A percentile compares a stretch with the other conserved stretches of the same genome.
These are phyloP conservation scores for Perca flavescens DNA, from an alignment of 2,113 vertebrate genomes.

Conservation along the genomic window DNA sequence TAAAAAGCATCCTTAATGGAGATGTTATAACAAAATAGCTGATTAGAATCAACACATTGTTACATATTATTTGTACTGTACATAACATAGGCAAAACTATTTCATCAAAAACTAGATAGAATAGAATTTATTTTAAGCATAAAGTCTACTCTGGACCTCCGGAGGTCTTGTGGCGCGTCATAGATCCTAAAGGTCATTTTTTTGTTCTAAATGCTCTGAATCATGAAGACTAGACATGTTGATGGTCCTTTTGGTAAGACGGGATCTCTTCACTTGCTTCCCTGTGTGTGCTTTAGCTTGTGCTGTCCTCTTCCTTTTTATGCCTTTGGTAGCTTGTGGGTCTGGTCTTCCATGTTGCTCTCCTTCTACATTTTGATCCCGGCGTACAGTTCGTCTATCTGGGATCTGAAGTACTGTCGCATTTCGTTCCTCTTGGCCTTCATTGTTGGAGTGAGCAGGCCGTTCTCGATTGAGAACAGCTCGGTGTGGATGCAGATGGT, in stretches of 20 bases:
- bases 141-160: not conserved
- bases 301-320: not conserved
- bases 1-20: conserved; percentile 9
- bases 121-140: not conserved
- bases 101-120: not conserved
- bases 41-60: conserved; percentile 21
- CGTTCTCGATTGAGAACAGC: conserved; percentile 92
- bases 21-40: not conserved
- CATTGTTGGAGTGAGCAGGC: conserved; percentile 94
- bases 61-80: not conserved
- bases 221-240: not conserved
- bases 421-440: conserved; percentile 93
- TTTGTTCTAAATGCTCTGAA: conserved; percentile 20
- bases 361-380: conserved; percentile 85
- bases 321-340: not conserved
- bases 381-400: conserved; percentile 92
- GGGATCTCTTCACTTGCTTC: conserved; percentile 8
- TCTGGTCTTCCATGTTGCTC: not conserved
- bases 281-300: not conserved
- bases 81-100: not conserved
- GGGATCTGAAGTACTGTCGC: conserved; percentile 86
- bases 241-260: not conserved
- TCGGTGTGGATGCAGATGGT: conserved; percentile 87
- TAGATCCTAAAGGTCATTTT: not conserved
- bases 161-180: not conserved